Conservation (phyloP, 2,113 vertebrate genomes). For the Melanocharis versteri region DNA sequence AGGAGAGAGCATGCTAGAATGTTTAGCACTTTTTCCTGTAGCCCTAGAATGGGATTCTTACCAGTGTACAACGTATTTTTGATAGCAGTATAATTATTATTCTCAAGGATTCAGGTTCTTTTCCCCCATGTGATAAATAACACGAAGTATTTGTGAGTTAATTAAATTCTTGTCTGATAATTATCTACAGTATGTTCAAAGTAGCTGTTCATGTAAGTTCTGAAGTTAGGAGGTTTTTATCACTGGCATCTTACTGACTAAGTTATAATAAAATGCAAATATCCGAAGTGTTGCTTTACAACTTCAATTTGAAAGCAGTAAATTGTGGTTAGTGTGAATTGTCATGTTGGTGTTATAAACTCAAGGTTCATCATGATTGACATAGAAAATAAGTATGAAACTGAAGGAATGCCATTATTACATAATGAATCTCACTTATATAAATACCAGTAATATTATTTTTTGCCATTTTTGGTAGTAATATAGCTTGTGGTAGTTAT, state of each 20-base stretch:
- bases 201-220: background rate
- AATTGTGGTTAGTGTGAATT: background rate
- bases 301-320: background rate
- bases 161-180: constrained; percentile 29
- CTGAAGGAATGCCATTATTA: background rate
- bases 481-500: background rate
- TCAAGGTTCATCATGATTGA: background rate
- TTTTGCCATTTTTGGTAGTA: background rate
- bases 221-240: background rate
- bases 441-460: background rate
- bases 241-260: background rate
- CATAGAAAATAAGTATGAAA: background rate
- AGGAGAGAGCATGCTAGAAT: background rate
- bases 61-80: background rate
- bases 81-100: background rate
- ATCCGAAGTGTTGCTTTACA: background rate
- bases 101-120: background rate
- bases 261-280: background rate
- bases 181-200: background rate
- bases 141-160: background rate
- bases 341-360: background rate
- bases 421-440: background rate
- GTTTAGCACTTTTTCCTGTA: background rate
- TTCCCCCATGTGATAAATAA: background rate
- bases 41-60: background rate